Percentiles rank a stretch among this genome's conserved stretches.
These are phyloP conservation scores for Drosophila lacertosa DNA, from an alignment of 1,140 invertebrate species.

Conservation along the genomic window DNA sequence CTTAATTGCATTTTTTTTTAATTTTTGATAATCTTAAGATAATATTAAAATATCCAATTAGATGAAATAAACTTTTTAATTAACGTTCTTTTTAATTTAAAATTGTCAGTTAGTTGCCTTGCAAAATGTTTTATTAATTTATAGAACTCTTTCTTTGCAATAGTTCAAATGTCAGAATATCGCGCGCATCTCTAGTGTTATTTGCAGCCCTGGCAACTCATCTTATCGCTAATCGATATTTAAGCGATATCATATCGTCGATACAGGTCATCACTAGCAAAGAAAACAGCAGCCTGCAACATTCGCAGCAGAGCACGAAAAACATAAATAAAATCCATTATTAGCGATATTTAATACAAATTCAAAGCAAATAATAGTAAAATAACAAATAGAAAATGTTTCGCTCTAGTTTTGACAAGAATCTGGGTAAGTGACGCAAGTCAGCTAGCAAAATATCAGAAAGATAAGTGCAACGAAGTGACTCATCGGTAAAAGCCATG, in stretches of 20 bases:
- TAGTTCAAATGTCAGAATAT: conserved; percentile 8
- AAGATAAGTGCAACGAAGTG: conserved; percentile 49
- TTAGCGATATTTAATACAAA: not conserved
- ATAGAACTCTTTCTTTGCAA: not conserved
- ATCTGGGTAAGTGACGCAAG: conserved; percentile 67
- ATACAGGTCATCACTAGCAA: not conserved
- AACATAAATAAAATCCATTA: conserved; percentile 21
- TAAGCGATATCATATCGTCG: not conserved
- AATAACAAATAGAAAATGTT: conserved; percentile 62
- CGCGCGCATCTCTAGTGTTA: not conserved
- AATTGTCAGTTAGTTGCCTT: too few species aligned
- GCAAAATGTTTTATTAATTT: too few species aligned
- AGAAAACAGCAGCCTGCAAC: conserved; percentile 13
- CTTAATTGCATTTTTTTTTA: too few species aligned
- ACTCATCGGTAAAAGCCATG: conserved; percentile 58
- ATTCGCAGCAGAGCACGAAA: not conserved
- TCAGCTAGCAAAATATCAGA: not conserved
- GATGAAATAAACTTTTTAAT: too few species aligned
- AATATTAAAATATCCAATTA: too few species aligned
- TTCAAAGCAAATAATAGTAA: conserved; percentile 18
- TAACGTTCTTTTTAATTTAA: too few species aligned
- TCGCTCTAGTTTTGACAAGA: conserved; percentile 81
- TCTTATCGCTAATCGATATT: conserved; percentile 1
- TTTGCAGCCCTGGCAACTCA: not conserved
- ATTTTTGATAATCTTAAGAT: too few species aligned